Conservation (phyloP, 1,140 invertebrate genomes). For the Caligus rogercresseyi region DNA sequence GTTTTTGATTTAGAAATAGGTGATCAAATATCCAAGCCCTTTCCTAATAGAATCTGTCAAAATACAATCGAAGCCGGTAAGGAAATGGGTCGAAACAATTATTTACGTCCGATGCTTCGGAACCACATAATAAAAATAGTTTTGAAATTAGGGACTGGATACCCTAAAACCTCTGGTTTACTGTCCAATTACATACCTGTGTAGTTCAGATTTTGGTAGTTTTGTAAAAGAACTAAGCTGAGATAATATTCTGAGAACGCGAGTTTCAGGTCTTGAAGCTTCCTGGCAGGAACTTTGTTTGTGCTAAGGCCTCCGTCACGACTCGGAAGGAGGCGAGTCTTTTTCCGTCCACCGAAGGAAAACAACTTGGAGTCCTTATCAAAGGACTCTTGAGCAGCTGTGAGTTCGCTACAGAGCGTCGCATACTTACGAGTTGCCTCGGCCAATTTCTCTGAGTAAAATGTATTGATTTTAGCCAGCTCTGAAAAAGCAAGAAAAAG, state of each 20-base stretch:
- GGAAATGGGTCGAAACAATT: no score
- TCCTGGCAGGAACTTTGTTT: constrained; percentile 30
- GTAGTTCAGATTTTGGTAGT: constrained; percentile 79
- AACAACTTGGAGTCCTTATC: constrained; percentile 17
- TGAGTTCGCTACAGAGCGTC: constrained; percentile 69
- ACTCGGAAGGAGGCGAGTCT: background rate
- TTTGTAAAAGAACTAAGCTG: constrained; percentile 69
- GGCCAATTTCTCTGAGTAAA: constrained; percentile 93
- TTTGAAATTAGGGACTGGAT: no score
- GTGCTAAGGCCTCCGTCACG: constrained; percentile 15
- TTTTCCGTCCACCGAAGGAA: background rate
- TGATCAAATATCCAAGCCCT: no score
- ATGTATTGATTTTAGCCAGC: constrained; percentile 87
- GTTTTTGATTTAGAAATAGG: no score
- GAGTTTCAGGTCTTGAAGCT: constrained; percentile 82
- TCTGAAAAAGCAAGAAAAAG: constrained; percentile 34
- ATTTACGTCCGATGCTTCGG: no score
- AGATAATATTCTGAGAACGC: constrained; percentile 99
- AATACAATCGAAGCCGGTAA: no score
- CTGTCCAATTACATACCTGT: constrained; percentile 34
- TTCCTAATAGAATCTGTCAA: no score
- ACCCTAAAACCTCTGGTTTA: no score
- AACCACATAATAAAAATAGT: no score
- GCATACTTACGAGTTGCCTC: constrained; percentile 89
- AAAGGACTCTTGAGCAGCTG: constrained; percentile 28